Evolutionary conservation across 2,888 invertebrate genomes (phyloP).

Genomic region (Vandiemenella viatica): DNA sequence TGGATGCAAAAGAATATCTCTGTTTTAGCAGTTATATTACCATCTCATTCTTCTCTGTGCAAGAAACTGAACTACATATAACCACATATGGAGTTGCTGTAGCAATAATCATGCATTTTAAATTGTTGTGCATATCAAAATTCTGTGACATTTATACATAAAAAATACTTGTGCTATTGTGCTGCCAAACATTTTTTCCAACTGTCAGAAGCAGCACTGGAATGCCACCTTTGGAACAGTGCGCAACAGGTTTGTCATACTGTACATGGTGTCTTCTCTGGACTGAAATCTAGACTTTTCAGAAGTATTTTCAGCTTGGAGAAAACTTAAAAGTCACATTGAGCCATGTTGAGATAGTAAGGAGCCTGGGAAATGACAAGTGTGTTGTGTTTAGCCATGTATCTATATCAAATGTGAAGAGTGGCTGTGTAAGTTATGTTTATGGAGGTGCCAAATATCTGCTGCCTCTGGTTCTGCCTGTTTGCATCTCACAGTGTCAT

Average conservation of each 20-base stretch:
- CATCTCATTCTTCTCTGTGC: no score
- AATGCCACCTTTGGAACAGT: neutral
- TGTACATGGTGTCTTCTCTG: neutral
- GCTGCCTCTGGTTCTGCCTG: neutral
- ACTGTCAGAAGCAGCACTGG: neutral
- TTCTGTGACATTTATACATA: no score
- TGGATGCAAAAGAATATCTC: no score
- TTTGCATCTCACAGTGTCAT: neutral
- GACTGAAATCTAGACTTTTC: neutral
- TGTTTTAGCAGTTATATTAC: no score
- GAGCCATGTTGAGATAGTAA: neutral
- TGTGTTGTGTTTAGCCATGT: neutral
- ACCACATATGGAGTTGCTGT: no score
- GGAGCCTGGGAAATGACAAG: neutral
- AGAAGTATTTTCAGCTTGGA: neutral
- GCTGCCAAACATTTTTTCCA: no score
- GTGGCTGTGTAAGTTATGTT: slow-evolving; percentile 4
- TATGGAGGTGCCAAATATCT: slow-evolving; percentile 3
- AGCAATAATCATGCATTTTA: no score
- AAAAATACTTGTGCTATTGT: no score
- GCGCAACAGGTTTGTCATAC: neutral
- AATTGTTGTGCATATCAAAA: no score
- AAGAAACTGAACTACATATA: no score
- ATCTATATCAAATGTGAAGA: slow-evolving; percentile 2
- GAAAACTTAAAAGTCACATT: neutral